Percentiles rank a stretch among this genome's conserved stretches.
phyloP scores from a whole-genome alignment of 2,888 invertebrate species.

The Hipparchia semele region DNA sequence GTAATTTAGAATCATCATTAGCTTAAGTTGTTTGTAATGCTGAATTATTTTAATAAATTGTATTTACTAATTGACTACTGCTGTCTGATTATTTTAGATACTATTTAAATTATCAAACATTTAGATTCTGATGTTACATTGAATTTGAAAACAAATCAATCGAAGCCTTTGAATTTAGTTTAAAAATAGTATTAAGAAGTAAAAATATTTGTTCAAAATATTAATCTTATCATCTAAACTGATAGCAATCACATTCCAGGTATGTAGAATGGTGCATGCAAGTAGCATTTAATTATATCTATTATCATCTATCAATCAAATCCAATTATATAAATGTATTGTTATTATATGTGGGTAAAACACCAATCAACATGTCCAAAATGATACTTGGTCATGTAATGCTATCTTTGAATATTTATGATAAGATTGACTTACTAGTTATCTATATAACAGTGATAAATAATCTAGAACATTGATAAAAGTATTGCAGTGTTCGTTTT shows the following conservation, averaged over 20 bases:
- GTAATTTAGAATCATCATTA: constrained; percentile 67
- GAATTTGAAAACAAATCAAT: no score
- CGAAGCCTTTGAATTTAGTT: no score
- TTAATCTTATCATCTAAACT: not conserved
- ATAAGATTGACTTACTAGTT: constrained; percentile 41
- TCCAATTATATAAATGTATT: constrained; percentile 1
- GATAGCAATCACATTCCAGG: not conserved
- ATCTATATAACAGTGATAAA: constrained; percentile 65
- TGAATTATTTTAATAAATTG: constrained; percentile 77
- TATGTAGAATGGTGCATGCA: not conserved
- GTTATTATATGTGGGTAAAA: not conserved
- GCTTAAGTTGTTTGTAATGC: constrained; percentile 76
- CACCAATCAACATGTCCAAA: constrained; percentile 30
- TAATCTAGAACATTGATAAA: constrained; percentile 64
- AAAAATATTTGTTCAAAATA: no score
- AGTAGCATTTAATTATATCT: constrained; percentile 15
- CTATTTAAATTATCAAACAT: no score
- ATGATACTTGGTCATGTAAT: constrained; percentile 36
- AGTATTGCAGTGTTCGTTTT: constrained; percentile 54
- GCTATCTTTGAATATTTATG: constrained; percentile 59
- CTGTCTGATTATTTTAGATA: not conserved
- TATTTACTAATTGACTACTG: constrained; percentile 63
- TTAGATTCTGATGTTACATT: no score
- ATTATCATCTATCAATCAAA: constrained; percentile 6
- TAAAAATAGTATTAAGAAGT: no score